Percentiles rank a stretch among this genome's conserved stretches.
phyloP scores from a whole-genome alignment of 2,888 invertebrate genomes.

The Vandiemenella viatica region DNA sequence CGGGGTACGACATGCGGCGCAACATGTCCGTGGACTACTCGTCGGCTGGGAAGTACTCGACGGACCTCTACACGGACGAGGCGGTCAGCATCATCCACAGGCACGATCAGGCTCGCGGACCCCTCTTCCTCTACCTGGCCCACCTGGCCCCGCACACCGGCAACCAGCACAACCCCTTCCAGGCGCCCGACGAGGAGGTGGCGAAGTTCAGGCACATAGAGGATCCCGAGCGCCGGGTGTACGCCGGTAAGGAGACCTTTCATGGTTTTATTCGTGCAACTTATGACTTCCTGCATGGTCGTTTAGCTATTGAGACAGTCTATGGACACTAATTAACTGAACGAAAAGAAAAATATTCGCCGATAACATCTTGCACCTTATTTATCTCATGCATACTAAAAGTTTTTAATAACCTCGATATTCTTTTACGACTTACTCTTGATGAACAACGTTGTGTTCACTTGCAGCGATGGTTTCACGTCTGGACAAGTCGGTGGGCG shows the following conservation, averaged over 20 bases:
- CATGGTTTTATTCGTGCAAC: too few relatives aligned
- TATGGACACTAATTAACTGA: too few relatives aligned
- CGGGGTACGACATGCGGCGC: conserved; percentile 17
- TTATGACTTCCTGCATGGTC: too few relatives aligned
- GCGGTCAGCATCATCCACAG: conserved; percentile 12
- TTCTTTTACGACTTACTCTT: too few relatives aligned
- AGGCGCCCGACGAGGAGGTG: conserved; percentile 57
- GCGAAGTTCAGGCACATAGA: conserved; percentile 49
- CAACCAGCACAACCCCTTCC: conserved; percentile 42
- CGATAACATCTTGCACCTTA: too few relatives aligned
- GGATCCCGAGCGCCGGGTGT: conserved; percentile 47
- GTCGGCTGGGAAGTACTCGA: conserved; percentile 13
- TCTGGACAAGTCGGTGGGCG: conserved; percentile 72
- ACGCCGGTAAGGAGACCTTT: conserved; percentile 42
- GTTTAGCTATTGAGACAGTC: too few relatives aligned
- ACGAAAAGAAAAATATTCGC: too few relatives aligned
- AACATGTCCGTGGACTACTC: conserved; percentile 15
- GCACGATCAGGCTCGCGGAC: conserved; percentile 28
- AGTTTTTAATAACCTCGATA: too few relatives aligned
- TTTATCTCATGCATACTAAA: too few relatives aligned
- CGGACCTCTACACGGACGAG: conserved; percentile 16
- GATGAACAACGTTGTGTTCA: too few relatives aligned
- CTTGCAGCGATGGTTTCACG: conserved; percentile 65
- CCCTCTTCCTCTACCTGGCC: conserved; percentile 53
- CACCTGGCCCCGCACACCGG: conserved; percentile 56